phyloP scores from a whole-genome alignment of 37 sponge, comb jelly and placozoan species.

The Mnemiopsis leidyi region DNA sequence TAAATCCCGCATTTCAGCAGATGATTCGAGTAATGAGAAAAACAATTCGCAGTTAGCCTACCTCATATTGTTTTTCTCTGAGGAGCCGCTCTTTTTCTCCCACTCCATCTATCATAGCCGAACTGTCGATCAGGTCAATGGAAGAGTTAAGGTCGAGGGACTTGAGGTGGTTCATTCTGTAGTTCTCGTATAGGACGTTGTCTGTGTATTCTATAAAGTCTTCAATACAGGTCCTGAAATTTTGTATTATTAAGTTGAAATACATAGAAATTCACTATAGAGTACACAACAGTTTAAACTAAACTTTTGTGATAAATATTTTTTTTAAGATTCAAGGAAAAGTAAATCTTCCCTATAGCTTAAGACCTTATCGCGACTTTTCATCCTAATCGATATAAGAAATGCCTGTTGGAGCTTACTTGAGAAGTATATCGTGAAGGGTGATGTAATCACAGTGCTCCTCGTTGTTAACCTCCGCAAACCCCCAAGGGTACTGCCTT shows the following conservation, averaged over 20 bases:
- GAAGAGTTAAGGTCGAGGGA: constrained; percentile 64
- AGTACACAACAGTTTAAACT: too few relatives aligned
- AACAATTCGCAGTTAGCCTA: not conserved
- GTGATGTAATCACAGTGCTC: constrained; percentile 65
- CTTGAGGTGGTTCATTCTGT: constrained; percentile 56
- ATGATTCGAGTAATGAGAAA: not conserved
- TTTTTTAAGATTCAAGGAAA: too few relatives aligned
- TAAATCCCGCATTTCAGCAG: not conserved
- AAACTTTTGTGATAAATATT: too few relatives aligned
- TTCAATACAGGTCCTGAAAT: constrained; percentile 54
- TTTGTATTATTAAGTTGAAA: not conserved
- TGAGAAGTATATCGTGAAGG: constrained; percentile 45
- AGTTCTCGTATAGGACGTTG: constrained; percentile 59
- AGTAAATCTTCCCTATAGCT: too few relatives aligned
- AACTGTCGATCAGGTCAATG: constrained; percentile 35
- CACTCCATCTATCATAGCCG: not conserved
- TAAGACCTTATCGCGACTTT: too few relatives aligned
- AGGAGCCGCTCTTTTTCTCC: constrained; percentile 40
- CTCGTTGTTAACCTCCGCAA: constrained; percentile 52
- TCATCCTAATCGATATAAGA: too few relatives aligned
- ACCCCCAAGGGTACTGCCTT: constrained; percentile 57
- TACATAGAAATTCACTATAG: too few relatives aligned
- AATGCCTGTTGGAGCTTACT: too few relatives aligned
- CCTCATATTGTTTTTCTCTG: constrained; percentile 55
- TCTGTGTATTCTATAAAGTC: constrained; percentile 61